Evolutionary conservation across 2,797 vertebrate species (phyloP), one percentile per base, ranked within the genome.

Genomic region (Bradypus variegatus): DNA sequence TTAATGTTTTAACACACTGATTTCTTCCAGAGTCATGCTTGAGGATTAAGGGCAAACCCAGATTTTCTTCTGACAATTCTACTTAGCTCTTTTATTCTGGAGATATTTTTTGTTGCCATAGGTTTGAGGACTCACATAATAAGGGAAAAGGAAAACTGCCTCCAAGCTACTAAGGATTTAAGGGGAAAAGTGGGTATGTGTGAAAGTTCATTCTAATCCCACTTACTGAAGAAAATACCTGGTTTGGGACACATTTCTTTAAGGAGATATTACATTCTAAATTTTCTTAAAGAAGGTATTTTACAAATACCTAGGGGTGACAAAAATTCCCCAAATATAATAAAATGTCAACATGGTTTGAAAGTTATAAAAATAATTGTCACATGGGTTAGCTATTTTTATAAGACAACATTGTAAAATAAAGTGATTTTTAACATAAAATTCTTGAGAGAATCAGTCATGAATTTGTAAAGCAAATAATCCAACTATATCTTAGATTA

Each of bases 401-500:
- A 6, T 85, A 90, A 80, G 2, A 19, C 18, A 58, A 58, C 9
- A 78, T 7, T 38, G 29, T 2, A 86, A 92, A 62, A 50, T 81
- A 86, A 90, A 90, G 27, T 76, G 29, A 21, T 41, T 76, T 76
- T 86, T 86, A 75, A 90, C 60, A 86, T 25, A 80, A 89, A 90
- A 86, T 62, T 41, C 33, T 81, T 90, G 50, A 48, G 38, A 67
- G 33, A 86, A 21, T 89, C 60, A 58, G 55, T 73, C 45, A 93
- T 65, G 60, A 75, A 93, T 75, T 86, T 86, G 90, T 50, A 41
- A 93, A 93, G 69, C 38, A 93, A 81, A 69, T 90, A 90, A 86
- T n/a, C 41, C 18, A 83, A 58, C 60, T 75, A 93, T 67, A 81
- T n/a, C 21, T 78, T 86, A 86, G 41, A 69, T 31, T n/a, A 81